Percentiles rank a stretch among this genome's conserved stretches.
phyloP scores from a whole-genome alignment of 2,113 vertebrate species.

The Triplophysa tibetana region DNA sequence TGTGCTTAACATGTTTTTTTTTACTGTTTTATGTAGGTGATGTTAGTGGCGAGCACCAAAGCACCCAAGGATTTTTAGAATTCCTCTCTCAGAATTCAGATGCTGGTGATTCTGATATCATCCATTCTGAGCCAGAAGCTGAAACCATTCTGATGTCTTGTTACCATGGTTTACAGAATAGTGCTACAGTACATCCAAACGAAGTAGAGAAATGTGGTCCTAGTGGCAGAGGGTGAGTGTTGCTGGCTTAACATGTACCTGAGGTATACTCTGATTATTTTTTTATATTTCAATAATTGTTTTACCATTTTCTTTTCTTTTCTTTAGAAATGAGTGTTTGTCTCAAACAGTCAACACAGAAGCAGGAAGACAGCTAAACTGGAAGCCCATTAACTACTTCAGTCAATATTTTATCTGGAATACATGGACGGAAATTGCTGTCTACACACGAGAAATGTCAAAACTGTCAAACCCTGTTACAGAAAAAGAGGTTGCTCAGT shows the following conservation, averaged over 20 bases:
- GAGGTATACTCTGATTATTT: neutral
- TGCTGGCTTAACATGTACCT: neutral
- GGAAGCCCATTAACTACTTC: constrained; percentile 72
- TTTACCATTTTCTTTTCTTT: neutral
- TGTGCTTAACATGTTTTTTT: constrained; percentile 1
- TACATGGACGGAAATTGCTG: constrained; percentile 70
- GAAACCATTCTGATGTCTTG: constrained; percentile 68
- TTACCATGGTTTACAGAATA: constrained; percentile 58
- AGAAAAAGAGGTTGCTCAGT: constrained; percentile 68
- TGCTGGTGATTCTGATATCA: constrained; percentile 54
- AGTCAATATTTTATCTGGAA: constrained; percentile 69
- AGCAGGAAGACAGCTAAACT: constrained; percentile 28
- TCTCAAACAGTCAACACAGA: neutral
- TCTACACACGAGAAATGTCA: constrained; percentile 60
- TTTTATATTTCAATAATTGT: too few relatives aligned
- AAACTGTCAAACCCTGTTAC: constrained; percentile 57
- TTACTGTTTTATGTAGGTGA: constrained; percentile 50
- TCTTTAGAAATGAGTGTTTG: neutral
- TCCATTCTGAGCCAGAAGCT: constrained; percentile 66
- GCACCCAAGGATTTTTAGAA: constrained; percentile 58
- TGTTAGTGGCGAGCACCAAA: constrained; percentile 58
- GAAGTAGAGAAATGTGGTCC: constrained; percentile 21
- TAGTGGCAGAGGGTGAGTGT: constrained; percentile 28
- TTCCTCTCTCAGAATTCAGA: constrained; percentile 71
- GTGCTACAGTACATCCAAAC: neutral